A percentile compares a stretch with the other conserved stretches of the same genome.
Evolutionary conservation across 37 sponge, comb jelly and placozoan genomes (phyloP).

Genomic region (Dysidea cf. avara): DNA sequence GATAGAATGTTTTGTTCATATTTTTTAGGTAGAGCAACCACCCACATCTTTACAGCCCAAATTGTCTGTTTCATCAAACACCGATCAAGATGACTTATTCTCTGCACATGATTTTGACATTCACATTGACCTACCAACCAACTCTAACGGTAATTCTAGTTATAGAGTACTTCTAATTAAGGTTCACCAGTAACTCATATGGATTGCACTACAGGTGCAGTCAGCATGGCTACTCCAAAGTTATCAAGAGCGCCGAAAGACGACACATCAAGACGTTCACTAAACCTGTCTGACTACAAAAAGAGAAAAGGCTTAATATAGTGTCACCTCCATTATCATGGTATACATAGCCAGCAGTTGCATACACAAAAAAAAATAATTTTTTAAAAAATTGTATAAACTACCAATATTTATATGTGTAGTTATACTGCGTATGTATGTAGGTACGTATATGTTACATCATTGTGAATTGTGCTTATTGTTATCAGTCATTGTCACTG

Average conservation of each 20-base stretch:
- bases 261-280: slow-evolving; percentile 71
- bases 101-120: slow-evolving; percentile 97
- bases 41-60: too few species aligned
- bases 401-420: not conserved
- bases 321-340: not conserved
- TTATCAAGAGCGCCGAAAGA: slow-evolving; percentile 11
- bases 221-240: slow-evolving; percentile 33
- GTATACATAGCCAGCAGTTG: not conserved
- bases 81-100: slow-evolving; percentile 67
- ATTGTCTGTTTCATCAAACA: not conserved
- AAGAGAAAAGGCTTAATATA: slow-evolving; percentile 93
- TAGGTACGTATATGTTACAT: too few species aligned
- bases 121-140: slow-evolving; percentile 83
- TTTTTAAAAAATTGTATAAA: not conserved
- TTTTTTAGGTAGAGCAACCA: too few species aligned
- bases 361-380: not conserved
- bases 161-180: not conserved
- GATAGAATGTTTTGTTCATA: too few species aligned
- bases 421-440: too few species aligned
- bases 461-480: too few species aligned
- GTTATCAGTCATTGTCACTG: too few species aligned
- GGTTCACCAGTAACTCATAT: not conserved
- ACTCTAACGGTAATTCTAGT: slow-evolving; percentile 25
- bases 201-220: slow-evolving; percentile 25
- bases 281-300: slow-evolving; percentile 98